Percentiles rank a stretch among this genome's conserved stretches.
Evolutionary conservation across 2,113 vertebrate genomes (phyloP).

Genomic region (Bufo gargarizans): DNA sequence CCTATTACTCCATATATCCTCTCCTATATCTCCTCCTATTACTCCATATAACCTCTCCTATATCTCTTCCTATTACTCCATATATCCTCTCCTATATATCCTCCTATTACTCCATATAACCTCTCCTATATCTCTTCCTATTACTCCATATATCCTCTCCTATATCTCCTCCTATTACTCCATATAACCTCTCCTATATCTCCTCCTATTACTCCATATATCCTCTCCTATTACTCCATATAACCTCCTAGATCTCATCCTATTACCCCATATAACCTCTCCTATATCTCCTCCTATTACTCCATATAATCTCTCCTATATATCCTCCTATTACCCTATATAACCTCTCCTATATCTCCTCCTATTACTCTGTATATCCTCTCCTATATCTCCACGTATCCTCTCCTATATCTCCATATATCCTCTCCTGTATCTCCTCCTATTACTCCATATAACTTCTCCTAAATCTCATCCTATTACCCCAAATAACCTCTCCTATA

Average conservation of each 20-base stretch:
- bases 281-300: constrained; percentile 7
- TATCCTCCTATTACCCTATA: background rate
- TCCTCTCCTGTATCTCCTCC: background rate
- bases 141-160: no score
- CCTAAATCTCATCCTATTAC: background rate
- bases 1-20: background rate
- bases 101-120: background rate
- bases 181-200: no score
- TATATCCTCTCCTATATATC: background rate
- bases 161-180: no score
- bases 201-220: background rate
- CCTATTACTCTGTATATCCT: constrained; percentile 1
- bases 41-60: background rate
- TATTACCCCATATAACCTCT: background rate
- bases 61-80: constrained; percentile 5
- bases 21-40: background rate
- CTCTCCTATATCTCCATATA: constrained; percentile 1
- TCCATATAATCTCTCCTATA: background rate
- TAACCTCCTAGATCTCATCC: background rate
- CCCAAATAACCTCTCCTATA: background rate
- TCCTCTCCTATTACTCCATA: background rate
- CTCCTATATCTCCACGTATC: background rate
- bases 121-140: background rate
- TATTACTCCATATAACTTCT: constrained; percentile 1
- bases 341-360: background rate